phyloP scores from a whole-genome alignment of 2,888 invertebrate species.

The Eueremaeus valkanovi region DNA sequence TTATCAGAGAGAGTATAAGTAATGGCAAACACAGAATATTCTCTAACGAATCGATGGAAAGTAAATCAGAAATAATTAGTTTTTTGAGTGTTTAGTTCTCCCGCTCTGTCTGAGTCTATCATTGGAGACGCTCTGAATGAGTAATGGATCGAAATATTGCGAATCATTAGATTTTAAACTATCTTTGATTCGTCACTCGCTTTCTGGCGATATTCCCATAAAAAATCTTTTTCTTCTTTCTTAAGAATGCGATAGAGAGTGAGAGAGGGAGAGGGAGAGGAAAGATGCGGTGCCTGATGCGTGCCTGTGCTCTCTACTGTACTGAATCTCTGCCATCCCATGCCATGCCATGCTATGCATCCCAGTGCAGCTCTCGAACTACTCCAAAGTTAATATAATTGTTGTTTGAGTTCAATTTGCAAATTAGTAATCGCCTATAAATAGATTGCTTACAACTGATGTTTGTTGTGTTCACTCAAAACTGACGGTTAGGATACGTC shows the following conservation, averaged over 20 bases:
- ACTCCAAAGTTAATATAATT: conserved; percentile 25
- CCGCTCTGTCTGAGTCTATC: too few relatives aligned
- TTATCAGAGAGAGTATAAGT: conserved; percentile 8
- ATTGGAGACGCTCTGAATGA: not conserved
- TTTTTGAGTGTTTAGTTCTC: not conserved
- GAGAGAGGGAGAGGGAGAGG: not conserved
- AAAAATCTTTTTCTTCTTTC: not conserved
- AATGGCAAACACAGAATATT: conserved; percentile 10
- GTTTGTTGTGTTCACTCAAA: conserved; percentile 4
- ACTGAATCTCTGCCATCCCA: too few relatives aligned
- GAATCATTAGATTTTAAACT: conserved; percentile 12
- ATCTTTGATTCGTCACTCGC: conserved; percentile 5
- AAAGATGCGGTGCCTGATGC: not conserved
- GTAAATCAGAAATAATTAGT: conserved; percentile 21
- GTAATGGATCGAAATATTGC: conserved; percentile 2
- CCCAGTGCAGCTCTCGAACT: not conserved
- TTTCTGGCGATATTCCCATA: conserved; percentile 28
- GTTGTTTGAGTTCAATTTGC: conserved; percentile 21
- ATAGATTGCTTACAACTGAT: conserved; percentile 29
- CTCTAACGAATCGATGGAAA: not conserved
- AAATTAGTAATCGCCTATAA: conserved; percentile 31
- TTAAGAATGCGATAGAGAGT: not conserved
- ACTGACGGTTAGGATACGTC: not conserved
- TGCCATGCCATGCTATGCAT: not conserved
- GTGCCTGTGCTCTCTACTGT: not conserved